These are phyloP conservation scores for Brenthis daphne DNA, from an alignment of 2,888 invertebrate species.

Conservation along the genomic window DNA sequence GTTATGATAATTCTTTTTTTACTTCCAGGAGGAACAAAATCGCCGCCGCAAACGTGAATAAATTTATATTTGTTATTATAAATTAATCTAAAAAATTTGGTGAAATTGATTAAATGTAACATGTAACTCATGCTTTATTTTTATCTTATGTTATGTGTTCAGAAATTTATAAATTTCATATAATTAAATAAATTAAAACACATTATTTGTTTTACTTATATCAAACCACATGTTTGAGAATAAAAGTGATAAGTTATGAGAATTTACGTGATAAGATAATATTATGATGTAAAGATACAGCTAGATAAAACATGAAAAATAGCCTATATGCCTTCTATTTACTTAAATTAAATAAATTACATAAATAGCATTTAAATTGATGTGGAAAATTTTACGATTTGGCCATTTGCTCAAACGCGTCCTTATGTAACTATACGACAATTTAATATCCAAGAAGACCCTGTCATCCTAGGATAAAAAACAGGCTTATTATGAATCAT, in stretches of 20 bases:
- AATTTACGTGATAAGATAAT: no score
- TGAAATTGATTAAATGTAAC: constrained; percentile 32
- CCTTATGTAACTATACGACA: no score
- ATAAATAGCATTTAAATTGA: no score
- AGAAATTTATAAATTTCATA: constrained; percentile 33
- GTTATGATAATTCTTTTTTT: constrained; percentile 32
- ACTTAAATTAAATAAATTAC: no score
- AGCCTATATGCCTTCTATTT: no score
- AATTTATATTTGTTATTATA: constrained; percentile 34
- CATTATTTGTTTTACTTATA: constrained; percentile 22
- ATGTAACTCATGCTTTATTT: constrained; percentile 33
- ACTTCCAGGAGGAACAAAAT: constrained; percentile 72
- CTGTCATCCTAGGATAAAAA: no score
- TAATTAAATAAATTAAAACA: constrained; percentile 30
- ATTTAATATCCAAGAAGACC: no score
- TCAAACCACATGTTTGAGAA: neutral
- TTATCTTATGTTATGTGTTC: constrained; percentile 26
- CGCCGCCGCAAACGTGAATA: constrained; percentile 79
- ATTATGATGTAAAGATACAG: no score
- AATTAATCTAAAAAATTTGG: constrained; percentile 27
- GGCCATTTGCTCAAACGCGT: no score
- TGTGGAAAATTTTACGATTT: no score
- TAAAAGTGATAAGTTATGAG: neutral
- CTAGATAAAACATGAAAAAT: no score
- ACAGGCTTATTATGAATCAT: no score